A percentile compares a stretch with the other conserved stretches of the same genome.
phyloP scores from a whole-genome alignment of 2,888 invertebrate genomes.

The Bugulina stolonifera region DNA sequence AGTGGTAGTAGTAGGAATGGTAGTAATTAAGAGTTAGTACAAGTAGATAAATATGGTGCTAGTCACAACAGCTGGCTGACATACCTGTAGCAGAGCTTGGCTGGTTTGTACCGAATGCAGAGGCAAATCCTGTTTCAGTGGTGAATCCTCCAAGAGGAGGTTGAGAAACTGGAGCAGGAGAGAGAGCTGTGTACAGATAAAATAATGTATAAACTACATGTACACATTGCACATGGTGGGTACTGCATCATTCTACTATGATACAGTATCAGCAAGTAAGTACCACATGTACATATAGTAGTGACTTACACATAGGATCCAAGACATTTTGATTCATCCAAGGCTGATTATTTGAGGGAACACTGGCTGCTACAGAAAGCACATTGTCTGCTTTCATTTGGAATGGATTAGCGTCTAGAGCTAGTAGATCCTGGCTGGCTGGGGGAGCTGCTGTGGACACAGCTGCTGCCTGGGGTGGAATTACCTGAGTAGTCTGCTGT shows the following conservation, averaged over 20 bases:
- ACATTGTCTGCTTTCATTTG: constrained; percentile 56
- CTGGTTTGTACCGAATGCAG: constrained; percentile 6
- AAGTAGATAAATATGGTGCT: too few relatives aligned
- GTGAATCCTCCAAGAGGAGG: constrained; percentile 6
- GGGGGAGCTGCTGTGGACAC: constrained; percentile 53
- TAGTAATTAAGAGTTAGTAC: too few relatives aligned
- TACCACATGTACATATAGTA: too few relatives aligned
- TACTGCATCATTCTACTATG: too few relatives aligned
- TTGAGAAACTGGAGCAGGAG: background rate
- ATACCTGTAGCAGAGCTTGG: background rate
- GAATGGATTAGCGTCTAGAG: constrained; percentile 79
- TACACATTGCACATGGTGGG: too few relatives aligned
- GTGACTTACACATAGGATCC: constrained; percentile 21
- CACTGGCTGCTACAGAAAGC: constrained; percentile 36
- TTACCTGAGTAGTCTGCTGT: constrained; percentile 27
- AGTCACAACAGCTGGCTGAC: background rate
- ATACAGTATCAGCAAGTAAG: too few relatives aligned
- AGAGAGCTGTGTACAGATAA: too few relatives aligned
- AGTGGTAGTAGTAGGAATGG: too few relatives aligned
- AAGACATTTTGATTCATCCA: background rate
- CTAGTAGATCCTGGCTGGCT: constrained; percentile 81
- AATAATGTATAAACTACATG: too few relatives aligned
- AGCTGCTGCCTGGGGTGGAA: constrained; percentile 20
- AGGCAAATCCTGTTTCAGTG: constrained; percentile 2
- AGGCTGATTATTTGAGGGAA: background rate